These are phyloP conservation scores for Cepaea hortensis DNA, from an alignment of 2,888 invertebrate species.

Conservation along the genomic window DNA sequence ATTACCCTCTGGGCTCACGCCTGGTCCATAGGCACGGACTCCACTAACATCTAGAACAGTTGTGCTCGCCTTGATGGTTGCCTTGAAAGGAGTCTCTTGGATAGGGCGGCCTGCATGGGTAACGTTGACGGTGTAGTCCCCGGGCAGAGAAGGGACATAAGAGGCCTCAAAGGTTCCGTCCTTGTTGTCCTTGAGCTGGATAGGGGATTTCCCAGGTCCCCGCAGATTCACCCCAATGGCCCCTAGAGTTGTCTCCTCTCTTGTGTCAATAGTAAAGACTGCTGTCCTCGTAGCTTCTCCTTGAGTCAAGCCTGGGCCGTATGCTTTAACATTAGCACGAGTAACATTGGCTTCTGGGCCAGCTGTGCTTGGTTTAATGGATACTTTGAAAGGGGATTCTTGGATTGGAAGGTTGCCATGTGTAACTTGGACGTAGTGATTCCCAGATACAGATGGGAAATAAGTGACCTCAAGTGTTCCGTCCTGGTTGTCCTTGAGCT, in stretches of 20 bases:
- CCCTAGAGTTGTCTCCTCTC: slow-evolving; percentile 85
- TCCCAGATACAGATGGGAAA: slow-evolving; percentile 74
- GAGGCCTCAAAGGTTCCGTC: slow-evolving; percentile 71
- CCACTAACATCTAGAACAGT: slow-evolving; percentile 71
- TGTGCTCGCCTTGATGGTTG: slow-evolving; percentile 64
- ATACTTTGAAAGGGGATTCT: slow-evolving; percentile 75
- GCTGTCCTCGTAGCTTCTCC: slow-evolving; percentile 85
- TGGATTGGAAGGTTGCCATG: slow-evolving; percentile 75
- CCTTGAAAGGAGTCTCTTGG: slow-evolving; percentile 74
- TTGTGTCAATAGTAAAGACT: slow-evolving; percentile 88
- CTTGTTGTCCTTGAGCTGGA: slow-evolving; percentile 68
- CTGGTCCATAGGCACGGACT: slow-evolving; percentile 72
- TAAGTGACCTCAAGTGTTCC: slow-evolving; percentile 76
- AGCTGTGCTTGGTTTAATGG: slow-evolving; percentile 76
- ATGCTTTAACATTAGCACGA: slow-evolving; percentile 82
- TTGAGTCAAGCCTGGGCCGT: slow-evolving; percentile 83
- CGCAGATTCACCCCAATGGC: slow-evolving; percentile 75
- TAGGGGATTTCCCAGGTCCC: slow-evolving; percentile 75
- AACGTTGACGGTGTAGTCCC: slow-evolving; percentile 75
- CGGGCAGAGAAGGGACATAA: slow-evolving; percentile 74
- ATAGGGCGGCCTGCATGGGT: slow-evolving; percentile 74
- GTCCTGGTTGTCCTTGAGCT: slow-evolving; percentile 74
- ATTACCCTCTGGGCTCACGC: slow-evolving; percentile 75
- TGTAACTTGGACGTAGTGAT: slow-evolving; percentile 75
- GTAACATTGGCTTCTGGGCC: slow-evolving; percentile 9